Base-by-base conservation (phyloP, 2,888 invertebrate species). In the Troilus luridus region DNA sequence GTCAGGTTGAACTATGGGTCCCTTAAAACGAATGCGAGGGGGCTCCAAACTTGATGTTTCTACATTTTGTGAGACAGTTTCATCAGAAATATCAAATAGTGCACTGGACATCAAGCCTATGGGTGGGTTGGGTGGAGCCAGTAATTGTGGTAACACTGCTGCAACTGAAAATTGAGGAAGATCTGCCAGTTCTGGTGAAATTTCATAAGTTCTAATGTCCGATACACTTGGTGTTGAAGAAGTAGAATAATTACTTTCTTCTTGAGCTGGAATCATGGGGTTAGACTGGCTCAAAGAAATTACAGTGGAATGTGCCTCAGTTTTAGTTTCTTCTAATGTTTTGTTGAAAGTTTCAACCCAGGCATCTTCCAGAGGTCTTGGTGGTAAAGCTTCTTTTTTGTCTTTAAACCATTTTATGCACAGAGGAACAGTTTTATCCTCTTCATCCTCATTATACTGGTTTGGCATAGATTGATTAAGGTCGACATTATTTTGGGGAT, bases 161-260 rank as follows among this genome's bases (percentile, higher is more conserved):
- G 62, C 88, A 58, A 88, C 88, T 88, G 88, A 88, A 64, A 88
- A 88, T 21, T 60, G 41, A 41, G 88, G 88, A 60, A 88, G 60
- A 10, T 88, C 14, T 21, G 88, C 88, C 21, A 88, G 1, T 58
- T 88, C 88, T 60, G 60, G 60, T 21, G 88, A 12, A 41, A 17
- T 62, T 88, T 88, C 41, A 58, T 64, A 19, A 3, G 19, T 64
- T 54, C 64, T 27, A 41, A 88, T 64, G 56, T 56, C 11, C 21
- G 54, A 54, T 56, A 85, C 14, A 6, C 7, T 85, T 17, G 88
- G 62, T 14, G 58, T 21, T 58, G 88, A 17, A 58, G 88, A 21
- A 24, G 54, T 56, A 6, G n/a, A 59, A 88, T n/a, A 88, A 59
- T 59, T 88, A 59, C n/a, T 27, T 24, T 24, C 27, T 27, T 9